A percentile compares a stretch with the other conserved stretches of the same genome.
These are phyloP conservation scores for Lepidocyrtoides sp. DNA, from an alignment of 2,888 invertebrate genomes.

Conservation along the genomic window DNA sequence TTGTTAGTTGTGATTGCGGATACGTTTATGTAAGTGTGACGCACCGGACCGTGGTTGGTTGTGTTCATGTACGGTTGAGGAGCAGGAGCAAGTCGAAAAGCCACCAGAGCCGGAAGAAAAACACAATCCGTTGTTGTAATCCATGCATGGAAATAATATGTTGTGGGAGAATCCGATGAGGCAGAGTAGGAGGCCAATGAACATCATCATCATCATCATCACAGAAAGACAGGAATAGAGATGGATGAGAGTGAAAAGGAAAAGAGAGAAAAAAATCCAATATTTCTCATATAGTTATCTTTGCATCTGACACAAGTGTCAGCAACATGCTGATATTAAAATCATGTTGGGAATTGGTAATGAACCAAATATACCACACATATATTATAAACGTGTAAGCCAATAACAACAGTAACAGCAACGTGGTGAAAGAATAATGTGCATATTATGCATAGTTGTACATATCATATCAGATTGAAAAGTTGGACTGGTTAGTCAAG, in stretches of 20 bases:
- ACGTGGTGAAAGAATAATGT: not conserved
- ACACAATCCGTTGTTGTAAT: not conserved
- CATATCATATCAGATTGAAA: not conserved
- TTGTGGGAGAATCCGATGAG: not conserved
- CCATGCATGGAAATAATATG: not conserved
- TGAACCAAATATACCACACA: no score
- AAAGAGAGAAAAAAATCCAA: slow-evolving; percentile 61
- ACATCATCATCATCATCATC: slow-evolving; percentile 36
- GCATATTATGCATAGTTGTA: not conserved
- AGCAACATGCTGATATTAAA: slow-evolving; percentile 75
- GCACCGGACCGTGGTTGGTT: slow-evolving; percentile 23
- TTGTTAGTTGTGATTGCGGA: slow-evolving; percentile 61
- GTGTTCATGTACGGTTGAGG: slow-evolving; percentile 9
- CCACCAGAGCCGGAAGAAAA: not conserved
- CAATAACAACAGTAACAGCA: not conserved
- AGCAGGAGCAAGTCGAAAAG: no score
- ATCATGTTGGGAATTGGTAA: slow-evolving; percentile 75
- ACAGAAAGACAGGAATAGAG: not conserved
- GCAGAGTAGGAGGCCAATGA: slow-evolving; percentile 2
- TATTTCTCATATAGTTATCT: slow-evolving; percentile 70
- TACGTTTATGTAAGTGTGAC: slow-evolving; percentile 38
- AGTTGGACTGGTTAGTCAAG: slow-evolving; percentile 23
- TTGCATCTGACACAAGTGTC: slow-evolving; percentile 71
- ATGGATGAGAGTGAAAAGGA: slow-evolving; percentile 32
- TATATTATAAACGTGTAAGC: not conserved